Evolutionary conservation across 1,140 invertebrate genomes (phyloP).

Genomic region (Drosophila orosa): DNA sequence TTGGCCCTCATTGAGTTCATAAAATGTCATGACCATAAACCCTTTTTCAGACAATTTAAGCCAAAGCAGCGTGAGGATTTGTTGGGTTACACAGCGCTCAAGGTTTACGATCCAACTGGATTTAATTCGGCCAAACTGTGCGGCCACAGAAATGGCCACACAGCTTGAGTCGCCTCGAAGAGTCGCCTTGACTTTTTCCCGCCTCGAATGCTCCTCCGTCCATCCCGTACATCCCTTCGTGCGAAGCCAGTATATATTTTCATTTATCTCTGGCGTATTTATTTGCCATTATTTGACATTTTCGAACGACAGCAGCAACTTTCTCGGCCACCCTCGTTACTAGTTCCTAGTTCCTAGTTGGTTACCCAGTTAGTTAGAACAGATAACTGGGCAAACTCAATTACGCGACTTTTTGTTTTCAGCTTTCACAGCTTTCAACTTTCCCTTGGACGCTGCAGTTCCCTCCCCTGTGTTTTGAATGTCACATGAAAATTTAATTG

Average conservation of each 20-base stretch:
- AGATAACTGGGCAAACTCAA: slow-evolving; percentile 62
- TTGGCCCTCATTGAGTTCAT: slow-evolving; percentile 58
- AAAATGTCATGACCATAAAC: slow-evolving; percentile 80
- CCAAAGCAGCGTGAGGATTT: slow-evolving; percentile 73
- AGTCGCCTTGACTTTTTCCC: slow-evolving; percentile 30
- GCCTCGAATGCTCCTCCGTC: neutral
- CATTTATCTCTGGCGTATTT: slow-evolving; percentile 49
- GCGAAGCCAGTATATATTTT: slow-evolving; percentile 29
- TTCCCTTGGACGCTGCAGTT: neutral
- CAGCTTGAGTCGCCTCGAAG: slow-evolving; percentile 56
- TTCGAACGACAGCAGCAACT: slow-evolving; percentile 37
- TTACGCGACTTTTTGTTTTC: slow-evolving; percentile 58
- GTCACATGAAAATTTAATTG: slow-evolving; percentile 28
- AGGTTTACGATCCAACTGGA: slow-evolving; percentile 78
- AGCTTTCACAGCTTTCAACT: slow-evolving; percentile 8
- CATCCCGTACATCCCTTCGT: neutral
- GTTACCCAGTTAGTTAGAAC: slow-evolving; percentile 25
- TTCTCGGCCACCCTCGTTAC: slow-evolving; percentile 14
- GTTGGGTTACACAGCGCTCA: slow-evolving; percentile 45
- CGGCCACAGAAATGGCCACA: slow-evolving; percentile 72
- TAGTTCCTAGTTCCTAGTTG: slow-evolving; percentile 21
- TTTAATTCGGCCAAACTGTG: slow-evolving; percentile 77
- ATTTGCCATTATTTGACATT: slow-evolving; percentile 55
- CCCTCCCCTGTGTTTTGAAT: slow-evolving; percentile 18
- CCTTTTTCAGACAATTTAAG: slow-evolving; percentile 82